phyloP scores from a whole-genome alignment of 1,140 invertebrate genomes.

The Lepidurus arcticus region DNA sequence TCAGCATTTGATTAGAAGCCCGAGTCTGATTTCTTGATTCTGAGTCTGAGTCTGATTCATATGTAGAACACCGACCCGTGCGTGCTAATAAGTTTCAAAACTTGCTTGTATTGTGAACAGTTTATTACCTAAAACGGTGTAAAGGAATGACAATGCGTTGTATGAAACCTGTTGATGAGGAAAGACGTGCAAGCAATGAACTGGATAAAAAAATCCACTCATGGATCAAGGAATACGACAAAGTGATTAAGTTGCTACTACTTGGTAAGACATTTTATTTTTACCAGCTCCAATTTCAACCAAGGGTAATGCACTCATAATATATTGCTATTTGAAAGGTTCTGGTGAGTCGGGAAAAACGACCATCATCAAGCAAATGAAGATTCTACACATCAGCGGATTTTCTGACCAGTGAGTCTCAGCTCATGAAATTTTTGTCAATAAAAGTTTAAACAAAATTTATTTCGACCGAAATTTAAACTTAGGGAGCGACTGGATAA shows the following conservation, averaged over 20 bases:
- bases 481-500: conserved; percentile 58
- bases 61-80: not conserved
- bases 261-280: conserved; percentile 47
- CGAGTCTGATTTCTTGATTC: not conserved
- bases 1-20: not conserved
- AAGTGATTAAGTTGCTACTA: conserved; percentile 58
- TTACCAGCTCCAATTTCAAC: not conserved
- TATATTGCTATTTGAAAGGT: conserved; percentile 37
- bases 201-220: conserved; percentile 44
- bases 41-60: too few relatives aligned
- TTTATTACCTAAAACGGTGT: too few relatives aligned
- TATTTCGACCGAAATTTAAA: conserved; percentile 30
- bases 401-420: conserved; percentile 53
- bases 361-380: conserved; percentile 78
- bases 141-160: conserved; percentile 32
- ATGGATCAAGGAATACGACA: conserved; percentile 44
- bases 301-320: not conserved
- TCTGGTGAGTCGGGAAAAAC: conserved; percentile 58
- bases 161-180: conserved; percentile 36
- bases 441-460: not conserved
- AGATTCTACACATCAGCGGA: conserved; percentile 65
- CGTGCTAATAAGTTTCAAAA: not conserved
- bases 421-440: conserved; percentile 12
- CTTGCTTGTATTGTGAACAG: too few relatives aligned
- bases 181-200: conserved; percentile 40